Conservation (phyloP, 1,140 invertebrate genomes). For the Drosophila malerkotliana region DNA sequence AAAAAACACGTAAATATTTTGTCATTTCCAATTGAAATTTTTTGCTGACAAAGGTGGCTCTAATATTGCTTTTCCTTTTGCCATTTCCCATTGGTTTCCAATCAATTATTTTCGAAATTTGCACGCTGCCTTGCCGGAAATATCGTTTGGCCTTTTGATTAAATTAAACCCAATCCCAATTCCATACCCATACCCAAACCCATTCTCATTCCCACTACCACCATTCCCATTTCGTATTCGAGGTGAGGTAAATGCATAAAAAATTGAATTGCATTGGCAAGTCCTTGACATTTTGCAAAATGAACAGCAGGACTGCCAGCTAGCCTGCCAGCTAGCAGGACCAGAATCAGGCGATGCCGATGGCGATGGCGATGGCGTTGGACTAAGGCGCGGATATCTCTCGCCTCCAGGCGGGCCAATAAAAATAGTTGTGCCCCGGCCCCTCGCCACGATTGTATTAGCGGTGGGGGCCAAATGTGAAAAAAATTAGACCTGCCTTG, state of each 20-base stretch:
- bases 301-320: slow-evolving; percentile 52
- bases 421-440: slow-evolving; percentile 58
- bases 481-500: slow-evolving; percentile 62
- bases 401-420: slow-evolving; percentile 54
- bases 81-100: slow-evolving; percentile 2
- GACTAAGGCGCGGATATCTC: slow-evolving; percentile 36
- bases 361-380: slow-evolving; percentile 17
- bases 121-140: slow-evolving; percentile 1
- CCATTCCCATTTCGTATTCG: slow-evolving; percentile 40
- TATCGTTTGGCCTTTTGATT: slow-evolving; percentile 55
- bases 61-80: background rate
- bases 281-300: slow-evolving; percentile 77
- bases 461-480: slow-evolving; percentile 31
- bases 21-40: no score
- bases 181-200: slow-evolving; percentile 6
- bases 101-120: slow-evolving; percentile 8
- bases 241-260: slow-evolving; percentile 61
- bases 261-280: slow-evolving; percentile 70
- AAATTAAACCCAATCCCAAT: slow-evolving; percentile 42
- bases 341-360: slow-evolving; percentile 13
- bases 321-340: background rate
- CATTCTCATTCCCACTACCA: slow-evolving; percentile 21
- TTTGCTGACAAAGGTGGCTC: background rate
- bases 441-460: slow-evolving; percentile 36
- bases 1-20: no score